phyloP scores from a whole-genome alignment of 2,888 invertebrate genomes.

The Apotomis capreana region DNA sequence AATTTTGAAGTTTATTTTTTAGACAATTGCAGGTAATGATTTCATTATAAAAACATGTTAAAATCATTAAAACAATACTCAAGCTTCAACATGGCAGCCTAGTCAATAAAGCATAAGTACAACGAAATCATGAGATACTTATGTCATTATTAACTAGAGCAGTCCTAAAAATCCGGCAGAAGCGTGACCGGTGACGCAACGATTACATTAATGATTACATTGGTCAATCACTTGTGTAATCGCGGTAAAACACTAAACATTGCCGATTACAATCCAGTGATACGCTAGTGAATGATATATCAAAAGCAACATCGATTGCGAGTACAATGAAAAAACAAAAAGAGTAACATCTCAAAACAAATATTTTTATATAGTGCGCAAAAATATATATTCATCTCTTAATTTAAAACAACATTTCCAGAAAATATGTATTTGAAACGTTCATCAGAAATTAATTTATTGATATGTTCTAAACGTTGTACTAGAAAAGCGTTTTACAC shows the following conservation, averaged over 20 bases:
- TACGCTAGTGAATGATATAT: slow-evolving; percentile 24
- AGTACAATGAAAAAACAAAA: background rate
- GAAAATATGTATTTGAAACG: slow-evolving; percentile 69
- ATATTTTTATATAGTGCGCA: slow-evolving; percentile 52
- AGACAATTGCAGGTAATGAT: slow-evolving; percentile 6
- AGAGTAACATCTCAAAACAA: slow-evolving; percentile 52
- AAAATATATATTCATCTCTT: slow-evolving; percentile 54
- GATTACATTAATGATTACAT: slow-evolving; percentile 23
- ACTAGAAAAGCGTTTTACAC: slow-evolving; percentile 47
- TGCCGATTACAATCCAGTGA: slow-evolving; percentile 18
- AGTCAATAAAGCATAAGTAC: background rate
- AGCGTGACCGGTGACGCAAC: slow-evolving; percentile 25
- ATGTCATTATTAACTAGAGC: slow-evolving; percentile 15
- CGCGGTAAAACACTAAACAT: slow-evolving; percentile 18
- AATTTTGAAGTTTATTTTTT: background rate
- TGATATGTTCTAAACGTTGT: slow-evolving; percentile 75
- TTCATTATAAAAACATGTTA: slow-evolving; percentile 22
- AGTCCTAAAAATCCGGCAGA: slow-evolving; percentile 21
- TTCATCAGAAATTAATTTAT: slow-evolving; percentile 56
- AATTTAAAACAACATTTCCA: slow-evolving; percentile 57
- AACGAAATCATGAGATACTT: slow-evolving; percentile 15
- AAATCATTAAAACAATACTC: slow-evolving; percentile 6
- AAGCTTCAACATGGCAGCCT: slow-evolving; percentile 19
- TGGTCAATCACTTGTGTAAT: slow-evolving; percentile 32
- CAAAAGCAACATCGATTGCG: slow-evolving; percentile 31